A percentile compares a stretch with the other conserved stretches of the same genome.
Evolutionary conservation across 2,888 invertebrate genomes (phyloP).

Genomic region (Agrochola lychnidis): DNA sequence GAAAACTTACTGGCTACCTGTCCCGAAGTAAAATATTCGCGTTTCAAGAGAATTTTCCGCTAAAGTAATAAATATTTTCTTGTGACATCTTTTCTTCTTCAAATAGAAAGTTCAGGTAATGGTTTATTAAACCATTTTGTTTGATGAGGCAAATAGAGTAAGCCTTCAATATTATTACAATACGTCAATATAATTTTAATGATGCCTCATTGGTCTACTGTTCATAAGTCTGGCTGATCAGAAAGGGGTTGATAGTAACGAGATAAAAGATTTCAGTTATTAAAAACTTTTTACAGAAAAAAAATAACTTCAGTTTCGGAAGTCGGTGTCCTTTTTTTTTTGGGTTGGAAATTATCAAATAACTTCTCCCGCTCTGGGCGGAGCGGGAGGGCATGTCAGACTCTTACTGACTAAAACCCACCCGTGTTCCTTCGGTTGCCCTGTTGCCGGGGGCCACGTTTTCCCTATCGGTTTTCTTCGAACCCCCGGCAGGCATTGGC

Average conservation of each 20-base stretch:
- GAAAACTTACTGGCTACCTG: conserved; percentile 41
- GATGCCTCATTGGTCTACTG: not conserved
- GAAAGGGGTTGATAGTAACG: not conserved
- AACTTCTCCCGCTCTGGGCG: no score
- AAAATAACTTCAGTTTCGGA: no score
- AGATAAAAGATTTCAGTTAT: not conserved
- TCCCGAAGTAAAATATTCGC: conserved; percentile 40
- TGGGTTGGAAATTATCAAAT: no score
- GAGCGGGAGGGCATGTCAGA: no score
- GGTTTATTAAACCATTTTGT: conserved; percentile 25
- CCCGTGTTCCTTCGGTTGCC: no score
- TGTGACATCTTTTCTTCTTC: conserved; percentile 33
- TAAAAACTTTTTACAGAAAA: no score
- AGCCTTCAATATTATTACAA: not conserved
- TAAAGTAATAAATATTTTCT: conserved; percentile 45
- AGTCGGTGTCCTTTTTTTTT: no score
- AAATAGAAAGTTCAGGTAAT: conserved; percentile 14
- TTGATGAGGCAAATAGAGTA: conserved; percentile 3
- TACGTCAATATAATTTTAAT: not conserved
- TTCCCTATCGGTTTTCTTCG: no score
- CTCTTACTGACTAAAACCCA: no score
- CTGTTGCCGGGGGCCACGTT: no score
- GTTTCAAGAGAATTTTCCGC: conserved; percentile 30
- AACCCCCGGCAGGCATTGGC: no score
- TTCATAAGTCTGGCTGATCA: not conserved